A percentile compares a stretch with the other conserved stretches of the same genome.
Evolutionary conservation across 2,113 vertebrate species (phyloP).

Genomic region (Piprites chloris): DNA sequence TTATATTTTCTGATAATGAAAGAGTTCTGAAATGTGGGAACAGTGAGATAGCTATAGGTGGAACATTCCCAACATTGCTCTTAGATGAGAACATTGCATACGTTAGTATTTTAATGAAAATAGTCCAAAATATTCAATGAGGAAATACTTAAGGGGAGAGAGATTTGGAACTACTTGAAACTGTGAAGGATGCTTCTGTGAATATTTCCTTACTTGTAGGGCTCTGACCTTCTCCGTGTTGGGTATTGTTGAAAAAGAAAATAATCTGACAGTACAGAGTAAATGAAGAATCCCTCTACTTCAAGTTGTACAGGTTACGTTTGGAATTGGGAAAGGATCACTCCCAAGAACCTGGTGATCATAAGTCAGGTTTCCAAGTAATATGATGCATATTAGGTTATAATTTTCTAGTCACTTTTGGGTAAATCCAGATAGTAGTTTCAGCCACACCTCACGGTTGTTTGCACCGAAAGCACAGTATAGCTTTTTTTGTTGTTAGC

Average conservation of each 20-base stretch:
- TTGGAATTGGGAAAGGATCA: not conserved
- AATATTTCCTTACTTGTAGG: not conserved
- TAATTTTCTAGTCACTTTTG: not conserved
- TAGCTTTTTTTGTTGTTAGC: not conserved
- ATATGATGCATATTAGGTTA: not conserved
- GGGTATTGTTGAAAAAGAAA: not conserved
- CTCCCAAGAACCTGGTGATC: not conserved
- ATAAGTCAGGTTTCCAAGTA: not conserved
- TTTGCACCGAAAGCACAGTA: not conserved
- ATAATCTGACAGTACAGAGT: not conserved
- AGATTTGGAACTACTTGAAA: not conserved
- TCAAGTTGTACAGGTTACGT: not conserved
- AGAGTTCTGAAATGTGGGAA: constrained; percentile 13
- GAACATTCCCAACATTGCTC: not conserved
- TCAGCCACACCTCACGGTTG: not conserved
- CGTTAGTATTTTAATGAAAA: not conserved
- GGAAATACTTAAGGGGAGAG: not conserved
- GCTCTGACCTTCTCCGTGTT: not conserved
- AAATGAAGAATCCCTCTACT: not conserved
- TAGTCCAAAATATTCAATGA: not conserved
- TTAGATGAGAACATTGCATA: not conserved
- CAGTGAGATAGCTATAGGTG: not conserved
- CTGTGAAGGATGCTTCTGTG: not conserved
- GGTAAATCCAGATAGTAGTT: not conserved
- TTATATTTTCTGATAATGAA: constrained; percentile 53